Conservation (phyloP, 1,140 invertebrate species). For the Lysiphlebus fabarum region DNA sequence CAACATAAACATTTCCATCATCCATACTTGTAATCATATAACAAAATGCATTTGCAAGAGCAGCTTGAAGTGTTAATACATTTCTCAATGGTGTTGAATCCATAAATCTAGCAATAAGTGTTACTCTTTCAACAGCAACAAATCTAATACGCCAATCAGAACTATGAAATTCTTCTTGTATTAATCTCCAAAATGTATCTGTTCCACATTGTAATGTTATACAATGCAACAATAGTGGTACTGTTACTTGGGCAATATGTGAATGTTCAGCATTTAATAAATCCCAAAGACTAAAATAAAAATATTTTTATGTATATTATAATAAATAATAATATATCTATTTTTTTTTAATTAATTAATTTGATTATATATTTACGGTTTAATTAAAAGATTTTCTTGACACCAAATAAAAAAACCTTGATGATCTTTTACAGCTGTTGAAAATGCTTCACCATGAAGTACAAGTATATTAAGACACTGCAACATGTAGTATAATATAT, state of each 20-base stretch:
- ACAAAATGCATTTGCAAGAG: slow-evolving; percentile 93
- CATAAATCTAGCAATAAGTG: slow-evolving; percentile 88
- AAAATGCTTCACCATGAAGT: slow-evolving; percentile 89
- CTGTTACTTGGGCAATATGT: slow-evolving; percentile 84
- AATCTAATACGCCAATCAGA: slow-evolving; percentile 88
- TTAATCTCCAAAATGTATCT: slow-evolving; percentile 91
- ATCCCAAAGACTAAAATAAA: slow-evolving; percentile 80
- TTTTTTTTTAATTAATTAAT: not conserved
- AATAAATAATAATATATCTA: not conserved
- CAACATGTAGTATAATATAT: slow-evolving; percentile 90
- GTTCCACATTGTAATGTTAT: slow-evolving; percentile 88
- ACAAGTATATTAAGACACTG: slow-evolving; percentile 89
- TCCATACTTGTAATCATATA: slow-evolving; percentile 94
- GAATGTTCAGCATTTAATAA: slow-evolving; percentile 89
- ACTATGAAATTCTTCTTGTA: slow-evolving; percentile 91
- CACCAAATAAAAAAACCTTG: slow-evolving; percentile 96
- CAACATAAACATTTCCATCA: slow-evolving; percentile 91
- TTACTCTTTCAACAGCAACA: slow-evolving; percentile 89
- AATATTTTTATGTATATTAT: not conserved
- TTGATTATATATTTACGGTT: slow-evolving; percentile 69
- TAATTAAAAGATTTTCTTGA: slow-evolving; percentile 93
- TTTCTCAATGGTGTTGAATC: slow-evolving; percentile 81
- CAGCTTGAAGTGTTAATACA: slow-evolving; percentile 84
- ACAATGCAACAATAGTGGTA: slow-evolving; percentile 90
- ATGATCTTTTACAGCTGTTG: slow-evolving; percentile 83